phyloP scores from a whole-genome alignment of 2,113 vertebrate genomes.

The Ceyx margarethae region DNA sequence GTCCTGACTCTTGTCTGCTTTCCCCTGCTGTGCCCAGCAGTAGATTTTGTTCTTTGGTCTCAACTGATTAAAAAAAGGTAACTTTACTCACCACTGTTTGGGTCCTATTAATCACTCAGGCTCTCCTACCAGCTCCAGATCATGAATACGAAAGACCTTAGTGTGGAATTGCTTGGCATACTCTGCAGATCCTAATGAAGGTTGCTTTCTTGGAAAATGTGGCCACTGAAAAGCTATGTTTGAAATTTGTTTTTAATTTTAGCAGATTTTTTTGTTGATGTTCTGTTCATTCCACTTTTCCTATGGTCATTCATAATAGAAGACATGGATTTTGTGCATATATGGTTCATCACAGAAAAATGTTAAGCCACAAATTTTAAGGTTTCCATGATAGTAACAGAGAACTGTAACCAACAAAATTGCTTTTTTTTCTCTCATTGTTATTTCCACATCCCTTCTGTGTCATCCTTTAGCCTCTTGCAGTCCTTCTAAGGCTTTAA shows the following conservation, averaged over 20 bases:
- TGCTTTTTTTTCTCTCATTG: not conserved
- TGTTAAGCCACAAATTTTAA: not conserved
- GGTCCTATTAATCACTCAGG: not conserved
- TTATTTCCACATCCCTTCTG: not conserved
- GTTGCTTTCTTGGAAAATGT: not conserved
- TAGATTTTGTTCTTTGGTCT: constrained; percentile 7
- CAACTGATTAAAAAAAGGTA: not conserved
- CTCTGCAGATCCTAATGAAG: not conserved
- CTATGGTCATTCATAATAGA: not conserved
- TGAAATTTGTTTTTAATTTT: not conserved
- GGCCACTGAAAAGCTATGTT: not conserved
- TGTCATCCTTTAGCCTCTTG: not conserved
- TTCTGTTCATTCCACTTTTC: not conserved
- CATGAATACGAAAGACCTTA: not conserved
- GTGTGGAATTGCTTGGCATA: not conserved
- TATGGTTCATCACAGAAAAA: not conserved
- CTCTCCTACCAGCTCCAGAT: not conserved
- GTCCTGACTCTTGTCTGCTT: not conserved
- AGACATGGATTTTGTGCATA: not conserved
- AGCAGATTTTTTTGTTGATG: not conserved
- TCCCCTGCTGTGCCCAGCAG: constrained; percentile 27
- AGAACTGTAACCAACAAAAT: not conserved
- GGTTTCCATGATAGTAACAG: not conserved
- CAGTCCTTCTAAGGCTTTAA: not conserved
- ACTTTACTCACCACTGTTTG: not conserved